phyloP scores from a whole-genome alignment of 2,888 invertebrate genomes.

The Pandemis cinnamomeana region DNA sequence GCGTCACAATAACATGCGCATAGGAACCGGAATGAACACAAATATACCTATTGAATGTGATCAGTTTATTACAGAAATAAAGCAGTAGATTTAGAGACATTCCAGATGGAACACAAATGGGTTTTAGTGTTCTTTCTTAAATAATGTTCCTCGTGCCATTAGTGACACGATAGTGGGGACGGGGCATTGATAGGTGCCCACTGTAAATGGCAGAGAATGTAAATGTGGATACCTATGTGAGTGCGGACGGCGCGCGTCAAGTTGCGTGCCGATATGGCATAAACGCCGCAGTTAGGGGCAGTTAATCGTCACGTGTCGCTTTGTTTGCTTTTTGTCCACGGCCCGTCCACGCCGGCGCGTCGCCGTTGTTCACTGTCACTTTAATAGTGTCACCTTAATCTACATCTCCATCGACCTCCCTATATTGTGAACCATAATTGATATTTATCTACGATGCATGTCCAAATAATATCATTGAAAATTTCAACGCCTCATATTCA shows the following conservation, averaged over 20 bases:
- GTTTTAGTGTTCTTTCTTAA: conserved; percentile 23
- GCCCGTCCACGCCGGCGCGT: conserved; percentile 50
- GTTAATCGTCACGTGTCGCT: conserved; percentile 63
- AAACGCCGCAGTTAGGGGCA: conserved; percentile 53
- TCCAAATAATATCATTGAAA: conserved; percentile 49
- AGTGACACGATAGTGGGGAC: conserved; percentile 49
- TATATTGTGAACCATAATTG: conserved; percentile 47
- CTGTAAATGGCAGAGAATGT: conserved; percentile 55
- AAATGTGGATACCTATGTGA: conserved; percentile 59
- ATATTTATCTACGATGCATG: conserved; percentile 51
- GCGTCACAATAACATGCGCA: conserved; percentile 24
- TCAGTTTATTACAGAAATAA: conserved; percentile 23
- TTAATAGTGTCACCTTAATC: conserved; percentile 59
- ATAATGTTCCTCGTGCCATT: conserved; percentile 18
- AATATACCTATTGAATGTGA: conserved; percentile 16
- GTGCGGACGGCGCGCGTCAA: conserved; percentile 68
- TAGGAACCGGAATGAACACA: conserved; percentile 18
- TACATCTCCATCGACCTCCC: conserved; percentile 59
- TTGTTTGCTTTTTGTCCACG: conserved; percentile 59
- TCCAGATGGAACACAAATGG: conserved; percentile 4
- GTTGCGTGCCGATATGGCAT: conserved; percentile 75
- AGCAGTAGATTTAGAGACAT: conserved; percentile 17
- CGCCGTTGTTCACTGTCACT: conserved; percentile 57
- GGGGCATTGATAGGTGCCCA: conserved; percentile 25
- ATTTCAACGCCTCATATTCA: conserved; percentile 38